Percentiles rank a stretch among this genome's conserved stretches.
phyloP scores from a whole-genome alignment of 1,140 invertebrate genomes.

The Eueides isabella region DNA sequence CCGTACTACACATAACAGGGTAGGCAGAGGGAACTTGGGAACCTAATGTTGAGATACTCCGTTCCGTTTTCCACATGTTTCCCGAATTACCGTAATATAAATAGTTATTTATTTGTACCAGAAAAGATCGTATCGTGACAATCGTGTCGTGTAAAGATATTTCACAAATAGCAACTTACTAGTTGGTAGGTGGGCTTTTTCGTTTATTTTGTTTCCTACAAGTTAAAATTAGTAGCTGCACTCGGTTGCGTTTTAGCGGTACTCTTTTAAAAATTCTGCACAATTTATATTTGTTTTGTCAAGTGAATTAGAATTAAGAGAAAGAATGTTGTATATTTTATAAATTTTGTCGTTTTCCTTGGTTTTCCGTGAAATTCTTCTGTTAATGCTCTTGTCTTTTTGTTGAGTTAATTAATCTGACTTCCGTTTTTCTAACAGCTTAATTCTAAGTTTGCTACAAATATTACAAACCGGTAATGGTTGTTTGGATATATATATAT shows the following conservation, averaged over 20 bases:
- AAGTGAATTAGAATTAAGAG: slow-evolving; percentile 14
- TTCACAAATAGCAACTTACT: slow-evolving; percentile 30
- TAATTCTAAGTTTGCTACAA: no score
- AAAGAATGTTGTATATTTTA: neutral
- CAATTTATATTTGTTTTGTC: slow-evolving; percentile 22
- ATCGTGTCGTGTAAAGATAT: slow-evolving; percentile 22
- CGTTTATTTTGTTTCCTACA: slow-evolving; percentile 32
- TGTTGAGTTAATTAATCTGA: no score
- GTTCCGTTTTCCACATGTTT: no score
- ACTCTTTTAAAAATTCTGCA: slow-evolving; percentile 27
- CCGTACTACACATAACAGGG: no score
- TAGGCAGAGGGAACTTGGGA: no score
- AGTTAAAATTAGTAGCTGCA: slow-evolving; percentile 40
- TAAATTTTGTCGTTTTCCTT: neutral
- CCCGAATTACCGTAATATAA: no score
- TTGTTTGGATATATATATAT: no score
- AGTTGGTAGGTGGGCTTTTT: neutral
- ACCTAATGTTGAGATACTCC: no score
- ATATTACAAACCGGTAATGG: no score
- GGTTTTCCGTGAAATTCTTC: neutral
- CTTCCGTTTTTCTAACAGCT: no score
- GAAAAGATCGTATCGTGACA: slow-evolving; percentile 27
- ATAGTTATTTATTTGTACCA: neutral
- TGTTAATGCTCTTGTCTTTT: no score
- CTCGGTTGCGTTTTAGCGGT: slow-evolving; percentile 25